A percentile compares a stretch with the other conserved stretches of the same genome.
Conservation (phyloP, 2,797 vertebrate genomes). For the Microhierax caerulescens region DNA sequence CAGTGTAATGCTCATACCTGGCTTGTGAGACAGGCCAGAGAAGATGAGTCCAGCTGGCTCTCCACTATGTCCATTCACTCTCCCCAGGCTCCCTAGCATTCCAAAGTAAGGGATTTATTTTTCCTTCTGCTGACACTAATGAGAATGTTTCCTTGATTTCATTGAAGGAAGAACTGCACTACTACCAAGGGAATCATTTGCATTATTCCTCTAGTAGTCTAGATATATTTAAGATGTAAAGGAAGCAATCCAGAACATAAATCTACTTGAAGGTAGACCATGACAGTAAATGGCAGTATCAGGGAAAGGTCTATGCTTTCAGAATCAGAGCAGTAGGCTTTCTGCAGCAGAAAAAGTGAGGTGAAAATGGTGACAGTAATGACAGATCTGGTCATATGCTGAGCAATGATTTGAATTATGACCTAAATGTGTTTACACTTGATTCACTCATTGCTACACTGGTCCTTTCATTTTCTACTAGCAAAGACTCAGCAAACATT, state of each 20-base stretch:
- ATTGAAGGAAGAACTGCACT: neutral
- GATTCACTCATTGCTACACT: neutral
- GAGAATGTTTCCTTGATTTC: neutral
- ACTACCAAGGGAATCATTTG: neutral
- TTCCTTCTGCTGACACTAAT: neutral
- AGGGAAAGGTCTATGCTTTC: neutral
- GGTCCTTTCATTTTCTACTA: neutral
- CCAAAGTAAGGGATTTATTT: neutral
- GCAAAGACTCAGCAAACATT: neutral
- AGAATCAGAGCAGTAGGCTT: neutral
- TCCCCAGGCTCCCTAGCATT: neutral
- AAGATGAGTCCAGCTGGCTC: neutral
- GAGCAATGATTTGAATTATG: neutral
- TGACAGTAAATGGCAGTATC: neutral
- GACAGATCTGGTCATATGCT: neutral
- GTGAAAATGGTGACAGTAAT: neutral
- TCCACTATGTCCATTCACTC: neutral
- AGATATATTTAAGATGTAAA: neutral
- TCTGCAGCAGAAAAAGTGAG: neutral
- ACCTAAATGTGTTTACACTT: neutral
- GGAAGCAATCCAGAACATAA: neutral
- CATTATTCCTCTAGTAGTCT: neutral
- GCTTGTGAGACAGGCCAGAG: neutral
- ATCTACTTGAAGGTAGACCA: neutral
- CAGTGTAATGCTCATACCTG: neutral